phyloP scores from a whole-genome alignment of 2,113 vertebrate genomes.

The Ellobius talpinus region DNA sequence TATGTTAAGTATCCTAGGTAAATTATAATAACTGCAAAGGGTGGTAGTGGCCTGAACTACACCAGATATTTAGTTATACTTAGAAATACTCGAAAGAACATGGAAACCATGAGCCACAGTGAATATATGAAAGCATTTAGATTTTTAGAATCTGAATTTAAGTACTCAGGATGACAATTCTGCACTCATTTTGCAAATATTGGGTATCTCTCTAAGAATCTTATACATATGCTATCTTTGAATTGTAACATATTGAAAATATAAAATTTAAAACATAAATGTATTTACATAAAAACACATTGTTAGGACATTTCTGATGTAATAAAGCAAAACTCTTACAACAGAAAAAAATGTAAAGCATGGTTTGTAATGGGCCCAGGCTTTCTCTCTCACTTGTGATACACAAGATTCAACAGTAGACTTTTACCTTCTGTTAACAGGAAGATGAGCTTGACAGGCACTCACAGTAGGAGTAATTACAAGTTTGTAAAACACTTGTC shows the following conservation, averaged over 20 bases:
- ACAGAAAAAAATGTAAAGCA: constrained; percentile 15
- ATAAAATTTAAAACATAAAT: constrained; percentile 1
- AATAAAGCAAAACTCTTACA: background rate
- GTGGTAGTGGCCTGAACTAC: background rate
- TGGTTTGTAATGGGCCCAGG: background rate
- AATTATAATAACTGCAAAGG: constrained; percentile 24
- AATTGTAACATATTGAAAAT: background rate
- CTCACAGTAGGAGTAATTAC: rapidly evolving
- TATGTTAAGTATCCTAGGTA: background rate
- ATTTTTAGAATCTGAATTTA: background rate
- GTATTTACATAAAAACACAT: background rate
- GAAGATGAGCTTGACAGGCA: background rate
- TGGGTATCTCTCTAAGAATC: background rate
- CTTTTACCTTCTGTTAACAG: background rate
- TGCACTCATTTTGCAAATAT: background rate
- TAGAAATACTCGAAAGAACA: constrained; percentile 4
- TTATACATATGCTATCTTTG: background rate
- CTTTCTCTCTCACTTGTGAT: background rate
- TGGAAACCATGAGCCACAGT: background rate
- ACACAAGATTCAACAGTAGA: background rate
- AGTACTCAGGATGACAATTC: background rate
- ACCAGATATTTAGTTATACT: background rate
- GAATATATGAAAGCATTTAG: background rate
- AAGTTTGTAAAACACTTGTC: background rate
- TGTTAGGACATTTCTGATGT: background rate